Evolutionary conservation across 2,113 vertebrate species (phyloP).

Genomic region (Hippocampus comes): DNA sequence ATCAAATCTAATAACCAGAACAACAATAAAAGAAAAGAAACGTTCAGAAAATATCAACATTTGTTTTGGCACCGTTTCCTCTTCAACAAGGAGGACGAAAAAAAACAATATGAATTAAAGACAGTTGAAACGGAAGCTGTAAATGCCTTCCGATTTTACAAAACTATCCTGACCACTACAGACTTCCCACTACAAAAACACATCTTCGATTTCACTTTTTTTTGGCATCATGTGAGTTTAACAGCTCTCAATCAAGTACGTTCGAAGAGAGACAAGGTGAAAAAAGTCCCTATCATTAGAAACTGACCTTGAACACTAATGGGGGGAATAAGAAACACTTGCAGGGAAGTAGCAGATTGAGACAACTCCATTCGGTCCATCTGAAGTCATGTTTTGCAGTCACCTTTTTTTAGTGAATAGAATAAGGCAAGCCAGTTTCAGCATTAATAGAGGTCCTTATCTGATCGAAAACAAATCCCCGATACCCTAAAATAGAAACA

Average conservation of each 20-base stretch:
- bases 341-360: conserved; percentile 30
- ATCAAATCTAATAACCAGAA: conserved; percentile 41
- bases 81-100: conserved; percentile 39
- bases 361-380: neutral
- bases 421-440: too few species aligned
- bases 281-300: neutral
- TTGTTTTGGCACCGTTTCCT: conserved; percentile 43
- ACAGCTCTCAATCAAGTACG: conserved; percentile 34
- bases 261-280: conserved; percentile 6
- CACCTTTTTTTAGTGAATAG: too few species aligned
- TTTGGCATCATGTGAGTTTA: conserved; percentile 56
- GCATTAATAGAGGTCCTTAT: too few species aligned
- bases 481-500: too few species aligned
- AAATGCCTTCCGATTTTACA: conserved; percentile 33
- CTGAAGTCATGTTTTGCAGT: too few species aligned
- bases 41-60: conserved; percentile 50
- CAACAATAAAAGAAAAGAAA: conserved; percentile 25
- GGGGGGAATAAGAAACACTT: conserved; percentile 28
- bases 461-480: too few species aligned
- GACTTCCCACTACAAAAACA: conserved; percentile 53
- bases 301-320: conserved; percentile 51
- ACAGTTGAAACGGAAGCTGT: conserved; percentile 52
- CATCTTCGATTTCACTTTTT: conserved; percentile 47
- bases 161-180: conserved; percentile 52
- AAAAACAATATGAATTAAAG: conserved; percentile 22